Evolutionary conservation across 1,140 invertebrate genomes (phyloP).

Genomic region (Eriocheir sinensis): DNA sequence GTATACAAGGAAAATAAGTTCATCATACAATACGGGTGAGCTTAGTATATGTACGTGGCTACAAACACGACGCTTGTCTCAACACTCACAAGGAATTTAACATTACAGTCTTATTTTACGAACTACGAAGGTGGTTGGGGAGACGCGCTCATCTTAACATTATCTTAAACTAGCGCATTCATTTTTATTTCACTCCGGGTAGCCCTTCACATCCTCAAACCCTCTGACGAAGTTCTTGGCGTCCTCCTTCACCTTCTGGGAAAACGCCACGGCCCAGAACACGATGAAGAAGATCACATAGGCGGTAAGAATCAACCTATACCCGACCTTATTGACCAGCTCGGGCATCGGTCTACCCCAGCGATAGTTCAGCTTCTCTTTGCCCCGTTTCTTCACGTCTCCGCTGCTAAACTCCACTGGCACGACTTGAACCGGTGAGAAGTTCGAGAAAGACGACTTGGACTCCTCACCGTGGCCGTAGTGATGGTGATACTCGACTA

Average conservation of each 20-base stretch:
- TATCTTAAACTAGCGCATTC: too few species aligned
- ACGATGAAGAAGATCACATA: conserved; percentile 34
- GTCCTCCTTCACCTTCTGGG: conserved; percentile 5
- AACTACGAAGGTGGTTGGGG: too few species aligned
- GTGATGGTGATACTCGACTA: conserved; percentile 57
- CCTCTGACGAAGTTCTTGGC: too few species aligned
- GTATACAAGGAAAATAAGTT: too few species aligned
- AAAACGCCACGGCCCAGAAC: conserved; percentile 37
- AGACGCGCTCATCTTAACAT: too few species aligned
- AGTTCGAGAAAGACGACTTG: not conserved
- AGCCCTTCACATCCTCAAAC: too few species aligned
- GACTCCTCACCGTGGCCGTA: not conserved
- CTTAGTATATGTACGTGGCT: too few species aligned
- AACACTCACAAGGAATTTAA: too few species aligned
- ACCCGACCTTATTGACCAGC: conserved; percentile 44
- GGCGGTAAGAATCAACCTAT: not conserved
- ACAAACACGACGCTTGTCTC: too few species aligned
- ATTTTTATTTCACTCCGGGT: too few species aligned
- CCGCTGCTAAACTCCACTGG: not conserved
- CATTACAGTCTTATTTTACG: too few species aligned
- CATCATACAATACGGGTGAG: too few species aligned
- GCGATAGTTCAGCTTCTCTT: not conserved
- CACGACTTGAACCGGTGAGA: not conserved
- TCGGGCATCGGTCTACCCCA: not conserved
- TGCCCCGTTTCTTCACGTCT: not conserved